Evolutionary conservation across 2,797 vertebrate species (phyloP), one percentile per base, ranked within the genome.

Genomic region (Phoxinus dragarum): DNA sequence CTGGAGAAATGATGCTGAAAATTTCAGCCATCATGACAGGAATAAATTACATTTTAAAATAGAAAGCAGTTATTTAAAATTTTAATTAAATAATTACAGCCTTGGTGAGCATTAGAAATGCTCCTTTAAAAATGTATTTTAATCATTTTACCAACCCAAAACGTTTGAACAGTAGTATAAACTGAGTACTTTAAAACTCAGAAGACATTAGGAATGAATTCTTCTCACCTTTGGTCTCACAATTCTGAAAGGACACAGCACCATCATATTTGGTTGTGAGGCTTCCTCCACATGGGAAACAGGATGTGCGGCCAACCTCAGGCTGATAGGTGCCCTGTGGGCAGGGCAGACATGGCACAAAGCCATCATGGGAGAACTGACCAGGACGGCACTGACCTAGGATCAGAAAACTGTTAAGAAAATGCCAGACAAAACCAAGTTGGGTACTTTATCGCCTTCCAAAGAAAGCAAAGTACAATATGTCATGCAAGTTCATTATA

Each of bases 171-270:
- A 34, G 72, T 27, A 31, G 16, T 74, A 74, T 52, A 21, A 54
- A 31, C 71, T 11, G 14, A 27, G 16, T 19, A 49, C 17, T 61
- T 81, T 49, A 78, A 88, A 73, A 34, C 2, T 36, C 47, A 71
- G 14, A 47, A 40, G 7, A 82, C 12, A 36, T 52, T 27, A 21
- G 2, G 7, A n/a, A 23, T 42, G 5, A 49, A 3, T 34, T 23
- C 21, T 38, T 66, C 92, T 93, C 89, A 99, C 98, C 98, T 97
- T 96, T 98, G 75, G 97, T 98, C 92, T 99, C 98, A 75, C 98
- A 99, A 92, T 98, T 96, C 92, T 97, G 97, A 86, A 99, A 99
- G 31, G 96, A 93, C 36, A 96, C 91, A 1, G 98, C 95, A 54
- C 95, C 91, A 0, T 84, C 93, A 56, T 94, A 93, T 87, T 96